These are phyloP conservation scores for Gymnobelideus leadbeateri DNA, from an alignment of 2,113 vertebrate species.

Conservation along the genomic window DNA sequence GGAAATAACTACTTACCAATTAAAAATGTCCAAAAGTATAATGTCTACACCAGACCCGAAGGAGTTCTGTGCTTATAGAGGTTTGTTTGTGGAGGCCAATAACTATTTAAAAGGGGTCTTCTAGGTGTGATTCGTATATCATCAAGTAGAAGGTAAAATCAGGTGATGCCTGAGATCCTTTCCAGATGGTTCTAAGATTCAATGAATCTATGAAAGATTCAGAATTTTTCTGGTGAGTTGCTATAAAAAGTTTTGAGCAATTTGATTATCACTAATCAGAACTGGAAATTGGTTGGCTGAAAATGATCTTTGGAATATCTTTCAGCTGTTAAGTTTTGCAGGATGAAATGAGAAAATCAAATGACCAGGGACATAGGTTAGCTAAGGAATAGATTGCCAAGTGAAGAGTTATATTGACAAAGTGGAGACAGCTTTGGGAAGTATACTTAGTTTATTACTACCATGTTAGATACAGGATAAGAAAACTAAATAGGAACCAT, in stretches of 20 bases:
- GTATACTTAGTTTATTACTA: background rate
- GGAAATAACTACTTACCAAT: background rate
- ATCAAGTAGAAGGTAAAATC: background rate
- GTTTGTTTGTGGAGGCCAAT: background rate
- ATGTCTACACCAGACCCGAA: background rate
- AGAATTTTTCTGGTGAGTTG: background rate
- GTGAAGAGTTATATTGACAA: background rate
- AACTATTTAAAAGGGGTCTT: background rate
- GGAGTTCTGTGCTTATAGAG: background rate
- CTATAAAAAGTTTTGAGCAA: background rate
- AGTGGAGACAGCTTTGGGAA: background rate
- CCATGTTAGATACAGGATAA: background rate
- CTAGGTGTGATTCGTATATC: background rate
- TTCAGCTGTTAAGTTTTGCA: background rate
- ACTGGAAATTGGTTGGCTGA: background rate
- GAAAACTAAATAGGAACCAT: background rate
- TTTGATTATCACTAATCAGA: background rate
- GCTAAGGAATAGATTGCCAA: background rate
- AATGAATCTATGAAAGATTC: background rate
- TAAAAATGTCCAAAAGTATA: background rate
- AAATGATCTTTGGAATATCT: background rate
- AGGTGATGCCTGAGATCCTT: background rate
- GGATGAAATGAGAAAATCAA: background rate
- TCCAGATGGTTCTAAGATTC: background rate
- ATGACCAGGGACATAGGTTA: background rate